Conservation (phyloP, 2,888 invertebrate species). For the Emesis russula region DNA sequence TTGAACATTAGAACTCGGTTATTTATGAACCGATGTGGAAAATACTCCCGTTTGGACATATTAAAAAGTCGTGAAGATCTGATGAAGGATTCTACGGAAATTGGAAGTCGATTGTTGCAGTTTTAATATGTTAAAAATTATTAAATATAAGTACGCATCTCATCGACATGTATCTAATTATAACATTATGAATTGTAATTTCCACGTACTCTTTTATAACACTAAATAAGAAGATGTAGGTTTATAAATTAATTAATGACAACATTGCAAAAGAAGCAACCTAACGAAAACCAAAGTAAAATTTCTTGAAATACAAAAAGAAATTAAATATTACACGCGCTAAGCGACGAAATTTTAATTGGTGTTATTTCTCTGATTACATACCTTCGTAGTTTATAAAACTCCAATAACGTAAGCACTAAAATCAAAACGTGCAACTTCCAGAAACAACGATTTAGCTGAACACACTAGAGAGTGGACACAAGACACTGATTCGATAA, state of each 20-base stretch:
- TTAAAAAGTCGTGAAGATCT: no score
- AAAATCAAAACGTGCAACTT: constrained; percentile 71
- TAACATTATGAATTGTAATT: neutral
- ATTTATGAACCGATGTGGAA: no score
- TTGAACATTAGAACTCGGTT: no score
- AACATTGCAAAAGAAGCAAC: neutral
- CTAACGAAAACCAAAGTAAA: neutral
- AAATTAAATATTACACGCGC: neutral
- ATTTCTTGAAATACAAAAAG: neutral
- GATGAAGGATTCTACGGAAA: no score
- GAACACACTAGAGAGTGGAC: constrained; percentile 6
- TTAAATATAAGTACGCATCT: no score
- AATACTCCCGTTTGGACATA: no score
- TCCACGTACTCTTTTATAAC: neutral
- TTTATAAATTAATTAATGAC: neutral
- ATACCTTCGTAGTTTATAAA: constrained; percentile 2
- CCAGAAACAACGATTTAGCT: constrained; percentile 87
- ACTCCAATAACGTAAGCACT: neutral
- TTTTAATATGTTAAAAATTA: no score
- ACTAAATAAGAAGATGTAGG: neutral
- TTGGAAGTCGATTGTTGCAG: no score
- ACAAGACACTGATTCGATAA: constrained; percentile 21
- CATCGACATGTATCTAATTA: no score
- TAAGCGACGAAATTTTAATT: neutral
- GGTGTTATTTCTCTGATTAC: neutral